Base-by-base conservation (phyloP, 2,888 invertebrate genomes). In the Sabatieria punctata region DNA sequence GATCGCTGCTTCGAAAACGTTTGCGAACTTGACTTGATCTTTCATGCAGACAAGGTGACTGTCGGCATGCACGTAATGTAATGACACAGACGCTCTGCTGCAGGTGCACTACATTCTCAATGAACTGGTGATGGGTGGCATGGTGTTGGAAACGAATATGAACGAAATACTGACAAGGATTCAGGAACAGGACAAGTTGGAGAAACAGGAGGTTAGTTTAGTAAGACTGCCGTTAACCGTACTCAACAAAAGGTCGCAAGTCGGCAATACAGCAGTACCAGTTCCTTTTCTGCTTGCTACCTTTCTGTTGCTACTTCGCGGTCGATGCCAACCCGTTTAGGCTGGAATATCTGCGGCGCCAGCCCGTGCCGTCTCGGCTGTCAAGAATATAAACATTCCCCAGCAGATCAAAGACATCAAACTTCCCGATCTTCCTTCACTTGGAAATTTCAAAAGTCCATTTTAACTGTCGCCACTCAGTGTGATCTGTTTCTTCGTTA, bases 1-100 rank as follows among this genome's bases (percentile, higher is more conserved):
- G 97, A 97, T 71, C 93, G 97, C 68, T 95, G 95, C 69, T 97
- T 99, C 68, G 97, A 97, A 72, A 99, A 97, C 71, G 97, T 97
- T 0, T 97, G 97, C 70, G 97, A 99, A 70, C 68, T 97, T 57
- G 97, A 97, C 69, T 76, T 97, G 55, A 97, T 99, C 63, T 97
- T 91, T 71, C 89, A 91, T 66, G 86, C 89, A 40, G 91, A 91
- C 63, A 84, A 83, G 59, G 85, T 85, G 65, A 60, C 54, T 49
- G 11, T 33, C n/a, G 11, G 33, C 30, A 15, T 30, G 15, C 30
- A 15, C 15, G 30, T 30, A 11, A 30, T 30, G 30, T 8, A 11
- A 30, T 30, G 15, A 15, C 15, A 11, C 30, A 11, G 15, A 30
- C 30, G 30, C 30, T 8, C 45, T 41, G 45, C 52, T 58, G n/a